phyloP scores from a whole-genome alignment of 2,888 invertebrate genomes.

The Lasioglossum vierecki region DNA sequence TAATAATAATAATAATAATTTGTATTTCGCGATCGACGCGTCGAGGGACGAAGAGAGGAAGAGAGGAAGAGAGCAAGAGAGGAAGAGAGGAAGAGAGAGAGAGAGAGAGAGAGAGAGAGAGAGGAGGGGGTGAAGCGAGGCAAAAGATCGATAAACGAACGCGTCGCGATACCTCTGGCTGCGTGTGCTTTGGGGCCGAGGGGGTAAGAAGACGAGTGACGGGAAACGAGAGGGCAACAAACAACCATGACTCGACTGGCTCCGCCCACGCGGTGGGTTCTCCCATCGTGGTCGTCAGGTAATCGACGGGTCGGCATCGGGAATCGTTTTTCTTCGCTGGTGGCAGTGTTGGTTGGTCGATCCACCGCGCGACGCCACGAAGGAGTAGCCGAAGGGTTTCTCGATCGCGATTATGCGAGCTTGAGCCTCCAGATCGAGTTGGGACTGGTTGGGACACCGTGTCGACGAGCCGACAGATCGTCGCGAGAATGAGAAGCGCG shows the following conservation, averaged over 20 bases:
- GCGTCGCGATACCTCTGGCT: conserved; percentile 29
- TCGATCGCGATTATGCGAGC: background rate
- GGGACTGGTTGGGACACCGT: background rate
- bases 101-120: too few relatives aligned
- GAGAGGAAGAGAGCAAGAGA: too few relatives aligned
- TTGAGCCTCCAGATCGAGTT: background rate
- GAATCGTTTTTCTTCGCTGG: conserved; percentile 43
- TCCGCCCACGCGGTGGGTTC: conserved; percentile 73
- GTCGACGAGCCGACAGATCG: background rate
- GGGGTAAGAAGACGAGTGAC: conserved; percentile 31
- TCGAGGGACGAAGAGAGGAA: background rate
- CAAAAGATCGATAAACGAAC: conserved; percentile 36
- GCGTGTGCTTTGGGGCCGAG: background rate
- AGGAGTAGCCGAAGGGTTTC: background rate
- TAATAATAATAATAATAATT: background rate
- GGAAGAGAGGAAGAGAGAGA: too few relatives aligned
- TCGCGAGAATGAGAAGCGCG: conserved; percentile 36
- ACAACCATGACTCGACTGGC: conserved; percentile 62
- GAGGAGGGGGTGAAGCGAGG: background rate
- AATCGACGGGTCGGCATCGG: conserved; percentile 65
- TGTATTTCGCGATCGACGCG: background rate
- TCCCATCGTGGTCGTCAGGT: conserved; percentile 74
- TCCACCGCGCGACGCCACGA: background rate
- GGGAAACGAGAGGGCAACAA: conserved; percentile 55
- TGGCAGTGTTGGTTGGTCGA: conserved; percentile 43